phyloP scores from a whole-genome alignment of 2,888 invertebrate genomes.

The Pristionchus entomophagus region DNA sequence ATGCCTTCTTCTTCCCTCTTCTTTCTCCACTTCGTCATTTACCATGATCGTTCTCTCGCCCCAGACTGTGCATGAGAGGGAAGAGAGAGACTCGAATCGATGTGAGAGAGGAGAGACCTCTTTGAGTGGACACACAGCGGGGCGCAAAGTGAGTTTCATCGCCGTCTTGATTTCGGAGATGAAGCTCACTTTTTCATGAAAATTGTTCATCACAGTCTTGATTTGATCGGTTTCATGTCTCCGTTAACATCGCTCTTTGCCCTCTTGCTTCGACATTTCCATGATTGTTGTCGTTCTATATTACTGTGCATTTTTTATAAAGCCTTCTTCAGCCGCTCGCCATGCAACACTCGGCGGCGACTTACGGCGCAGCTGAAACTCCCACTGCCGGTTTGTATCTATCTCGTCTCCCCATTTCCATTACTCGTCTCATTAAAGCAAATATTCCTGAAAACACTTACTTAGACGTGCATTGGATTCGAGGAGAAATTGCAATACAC shows the following conservation, averaged over 20 bases:
- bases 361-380: constrained; percentile 46
- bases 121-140: not conserved
- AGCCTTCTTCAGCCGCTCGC: not conserved
- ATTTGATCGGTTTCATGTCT: too few species aligned
- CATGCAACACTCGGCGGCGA: not conserved
- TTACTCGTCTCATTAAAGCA: not conserved
- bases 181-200: too few species aligned
- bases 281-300: too few species aligned
- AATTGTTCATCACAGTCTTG: too few species aligned
- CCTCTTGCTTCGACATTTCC: too few species aligned
- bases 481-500: not conserved
- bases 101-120: not conserved
- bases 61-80: constrained; percentile 24
- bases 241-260: too few species aligned
- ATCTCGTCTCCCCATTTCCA: not conserved
- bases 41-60: not conserved
- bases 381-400: constrained; percentile 21
- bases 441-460: too few species aligned
- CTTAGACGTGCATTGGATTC: too few species aligned
- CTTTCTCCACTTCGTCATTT: not conserved
- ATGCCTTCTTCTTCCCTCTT: not conserved
- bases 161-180: not conserved
- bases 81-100: constrained; percentile 28
- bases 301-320: too few species aligned
- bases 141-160: constrained; percentile 17